Base-by-base conservation (phyloP, 2,797 vertebrate species). In the Oceanodroma leucorhoa region DNA sequence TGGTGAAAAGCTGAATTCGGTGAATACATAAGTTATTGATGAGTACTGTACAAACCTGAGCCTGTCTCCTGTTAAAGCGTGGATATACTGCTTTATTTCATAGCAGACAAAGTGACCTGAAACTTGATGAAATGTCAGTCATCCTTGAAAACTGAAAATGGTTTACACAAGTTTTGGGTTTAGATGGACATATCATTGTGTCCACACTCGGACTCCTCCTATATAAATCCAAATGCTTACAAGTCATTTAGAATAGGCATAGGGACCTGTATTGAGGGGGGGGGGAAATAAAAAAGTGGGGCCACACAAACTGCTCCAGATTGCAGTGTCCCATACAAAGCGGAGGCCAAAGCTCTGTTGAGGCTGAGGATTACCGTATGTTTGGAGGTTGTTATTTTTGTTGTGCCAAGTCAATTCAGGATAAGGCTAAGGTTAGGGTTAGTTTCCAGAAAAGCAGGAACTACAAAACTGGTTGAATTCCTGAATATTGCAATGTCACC, bases 311-410 rank as follows among this genome's bases (percentile, higher is more conserved):
- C 34, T 41, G 34, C 26, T 53, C 77, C 19, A 36, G 16, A 10
- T 82, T 18, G 26, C 22, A 8, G 26, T 1, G 0, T 70, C 51
- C n/a, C 17, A 12, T 36, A 46, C 0, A 0, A 40, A 64, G 30
- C 46, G 9, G 46, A 71, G 9, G 16, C 66, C 32, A 50, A 78
- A 66, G 32, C 32, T 48, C 23, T 60, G 24, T 23, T 43, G 29
- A 24, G 32, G 27, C 22, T 72, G 60, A 77, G 41, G 66, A n/a
- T 72, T 83, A 41, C 40, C 5, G 3, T 38, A 9, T 54, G 9
- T 26, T 48, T 54, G 40, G 46, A 66, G 12, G 40, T 71, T 51
- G 10, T 41, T 70, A 60, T 38, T 60, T 38, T 60, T 2, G 1
- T 54, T 51, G 73, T 66, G 17, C 41, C 30, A 58, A 36, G 19